phyloP scores from a whole-genome alignment of 2,888 invertebrate species.

The Lasius platythorax region DNA sequence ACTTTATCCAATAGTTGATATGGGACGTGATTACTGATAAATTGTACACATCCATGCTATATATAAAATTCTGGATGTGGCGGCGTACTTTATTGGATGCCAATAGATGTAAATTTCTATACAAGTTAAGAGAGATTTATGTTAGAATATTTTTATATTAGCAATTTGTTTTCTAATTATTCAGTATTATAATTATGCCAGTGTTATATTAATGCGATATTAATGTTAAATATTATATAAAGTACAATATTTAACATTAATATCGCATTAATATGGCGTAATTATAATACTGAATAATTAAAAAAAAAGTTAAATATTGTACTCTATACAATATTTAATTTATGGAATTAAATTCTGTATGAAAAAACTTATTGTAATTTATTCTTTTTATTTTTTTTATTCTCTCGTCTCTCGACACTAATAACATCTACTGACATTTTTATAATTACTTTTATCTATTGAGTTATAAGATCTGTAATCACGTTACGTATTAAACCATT shows the following conservation, averaged over 20 bases:
- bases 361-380: neutral
- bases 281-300: too few species aligned
- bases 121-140: conserved; percentile 53
- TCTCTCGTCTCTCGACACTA: neutral
- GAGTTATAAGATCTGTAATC: neutral
- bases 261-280: too few species aligned
- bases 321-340: neutral
- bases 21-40: conserved; percentile 92
- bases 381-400: neutral
- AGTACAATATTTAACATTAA: too few species aligned
- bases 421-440: neutral
- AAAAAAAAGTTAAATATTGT: neutral
- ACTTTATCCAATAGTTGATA: conserved; percentile 90
- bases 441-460: neutral
- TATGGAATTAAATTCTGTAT: neutral
- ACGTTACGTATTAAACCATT: too few species aligned
- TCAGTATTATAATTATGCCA: neutral
- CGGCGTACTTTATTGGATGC: conserved; percentile 92
- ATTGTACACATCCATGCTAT: conserved; percentile 91
- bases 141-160: neutral
- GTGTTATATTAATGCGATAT: neutral
- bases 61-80: conserved; percentile 90
- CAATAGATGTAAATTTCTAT: conserved; percentile 96
- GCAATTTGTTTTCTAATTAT: neutral
- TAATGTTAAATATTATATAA: neutral